Percentiles rank a stretch among this genome's conserved stretches.
Conservation (phyloP, 92 coral and sea anemone species). For the Ricordea florida region DNA sequence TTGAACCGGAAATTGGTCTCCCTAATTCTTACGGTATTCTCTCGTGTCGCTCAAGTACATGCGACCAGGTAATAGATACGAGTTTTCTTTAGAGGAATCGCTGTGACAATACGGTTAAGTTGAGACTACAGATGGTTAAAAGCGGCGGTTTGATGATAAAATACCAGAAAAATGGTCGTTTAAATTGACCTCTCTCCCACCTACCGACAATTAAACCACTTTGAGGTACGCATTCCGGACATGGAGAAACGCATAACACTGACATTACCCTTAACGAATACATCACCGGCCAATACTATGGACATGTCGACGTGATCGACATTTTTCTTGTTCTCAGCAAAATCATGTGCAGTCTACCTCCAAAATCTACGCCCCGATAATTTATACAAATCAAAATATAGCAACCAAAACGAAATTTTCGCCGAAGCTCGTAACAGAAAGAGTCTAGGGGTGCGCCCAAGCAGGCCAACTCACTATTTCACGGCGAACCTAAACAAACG, state of each 20-base stretch:
- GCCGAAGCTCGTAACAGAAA: not conserved
- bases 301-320: no score
- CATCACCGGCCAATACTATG: no score
- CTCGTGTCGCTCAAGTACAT: conserved; percentile 27
- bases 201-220: conserved; percentile 26
- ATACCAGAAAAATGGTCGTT: conserved; percentile 10
- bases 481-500: conserved; percentile 35
- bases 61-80: no score
- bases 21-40: not conserved
- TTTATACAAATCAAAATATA: not conserved
- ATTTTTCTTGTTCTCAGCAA: no score
- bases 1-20: conserved; percentile 27
- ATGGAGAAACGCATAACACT: conserved; percentile 27
- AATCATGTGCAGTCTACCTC: no score
- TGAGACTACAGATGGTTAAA: conserved; percentile 15
- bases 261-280: no score
- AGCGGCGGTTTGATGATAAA: conserved; percentile 24
- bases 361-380: no score
- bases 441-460: conserved; percentile 40
- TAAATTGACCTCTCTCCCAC: conserved; percentile 3
- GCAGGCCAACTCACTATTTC: conserved; percentile 34
- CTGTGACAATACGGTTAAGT: not conserved
- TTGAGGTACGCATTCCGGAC: conserved; percentile 50
- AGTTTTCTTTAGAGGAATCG: no score
- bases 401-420: not conserved